Percentiles rank a stretch among this genome's conserved stretches.
phyloP scores from a whole-genome alignment of 2,888 invertebrate genomes.

The Dasysyrphus albostriatus region DNA sequence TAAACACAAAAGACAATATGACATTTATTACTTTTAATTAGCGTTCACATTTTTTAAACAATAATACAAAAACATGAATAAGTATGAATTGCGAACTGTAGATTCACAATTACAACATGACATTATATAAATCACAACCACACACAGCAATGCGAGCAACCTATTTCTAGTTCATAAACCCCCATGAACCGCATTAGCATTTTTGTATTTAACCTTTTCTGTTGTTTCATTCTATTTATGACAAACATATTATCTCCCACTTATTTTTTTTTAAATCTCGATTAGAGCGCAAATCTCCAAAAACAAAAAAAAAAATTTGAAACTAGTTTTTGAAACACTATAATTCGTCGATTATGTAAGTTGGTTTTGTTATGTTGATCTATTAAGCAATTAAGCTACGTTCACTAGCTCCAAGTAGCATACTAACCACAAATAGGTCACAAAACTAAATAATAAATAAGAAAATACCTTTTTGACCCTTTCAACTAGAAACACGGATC shows the following conservation, averaged over 20 bases:
- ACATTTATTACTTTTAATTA: slow-evolving; percentile 13
- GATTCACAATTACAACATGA: slow-evolving; percentile 34
- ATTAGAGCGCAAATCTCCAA: slow-evolving; percentile 42
- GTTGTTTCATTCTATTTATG: slow-evolving; percentile 40
- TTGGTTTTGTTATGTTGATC: slow-evolving; percentile 29
- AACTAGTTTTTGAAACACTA: slow-evolving; percentile 47
- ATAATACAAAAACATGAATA: slow-evolving; percentile 1
- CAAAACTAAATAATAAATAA: slow-evolving; percentile 18
- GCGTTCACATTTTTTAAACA: neutral
- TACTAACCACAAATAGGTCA: slow-evolving; percentile 58
- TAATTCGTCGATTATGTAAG: neutral
- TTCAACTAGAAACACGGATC: slow-evolving; percentile 52
- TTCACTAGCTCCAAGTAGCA: slow-evolving; percentile 25
- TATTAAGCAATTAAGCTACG: slow-evolving; percentile 21
- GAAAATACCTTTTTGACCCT: slow-evolving; percentile 12
- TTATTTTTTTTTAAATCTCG: slow-evolving; percentile 13
- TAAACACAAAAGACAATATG: neutral
- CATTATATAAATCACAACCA: slow-evolving; percentile 27
- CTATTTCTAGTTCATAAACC: slow-evolving; percentile 58
- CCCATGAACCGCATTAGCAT: slow-evolving; percentile 49
- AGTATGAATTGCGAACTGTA: neutral
- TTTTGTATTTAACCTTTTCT: slow-evolving; percentile 16
- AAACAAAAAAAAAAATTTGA: slow-evolving; percentile 28
- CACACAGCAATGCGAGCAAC: slow-evolving; percentile 53
- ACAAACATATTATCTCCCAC: slow-evolving; percentile 30